A percentile compares a stretch with the other conserved stretches of the same genome.
Evolutionary conservation across 30 jellyfish, hydroid and myxozoan genomes (phyloP).

Genomic region (Catostylus mosaicus): DNA sequence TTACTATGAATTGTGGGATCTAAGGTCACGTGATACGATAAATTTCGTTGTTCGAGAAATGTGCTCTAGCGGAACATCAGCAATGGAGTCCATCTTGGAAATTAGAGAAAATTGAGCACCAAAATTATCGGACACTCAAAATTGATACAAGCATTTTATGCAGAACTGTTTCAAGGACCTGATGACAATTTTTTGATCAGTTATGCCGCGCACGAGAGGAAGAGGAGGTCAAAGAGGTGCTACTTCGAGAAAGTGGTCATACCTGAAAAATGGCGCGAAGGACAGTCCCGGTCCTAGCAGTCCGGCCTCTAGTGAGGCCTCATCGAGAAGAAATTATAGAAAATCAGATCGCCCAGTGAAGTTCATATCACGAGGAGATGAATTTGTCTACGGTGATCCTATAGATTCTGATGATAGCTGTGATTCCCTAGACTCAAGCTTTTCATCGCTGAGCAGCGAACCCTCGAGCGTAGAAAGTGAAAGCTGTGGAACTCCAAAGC

Average conservation of each 20-base stretch:
- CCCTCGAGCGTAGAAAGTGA: slow-evolving; percentile 17
- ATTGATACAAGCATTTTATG: slow-evolving; percentile 14
- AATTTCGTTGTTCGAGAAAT: slow-evolving; percentile 73
- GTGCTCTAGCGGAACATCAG: slow-evolving; percentile 57
- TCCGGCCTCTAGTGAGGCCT: slow-evolving; percentile 80
- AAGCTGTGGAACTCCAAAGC: slow-evolving; percentile 61
- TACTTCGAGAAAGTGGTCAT: slow-evolving; percentile 55
- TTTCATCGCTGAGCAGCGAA: slow-evolving; percentile 60
- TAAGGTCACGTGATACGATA: slow-evolving; percentile 74
- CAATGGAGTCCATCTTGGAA: slow-evolving; percentile 69
- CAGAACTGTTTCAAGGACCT: slow-evolving; percentile 26
- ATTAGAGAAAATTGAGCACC: slow-evolving; percentile 23
- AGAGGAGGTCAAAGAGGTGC: slow-evolving; percentile 62
- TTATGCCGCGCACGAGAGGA: slow-evolving; percentile 78
- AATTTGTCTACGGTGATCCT: slow-evolving; percentile 55
- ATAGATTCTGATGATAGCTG: slow-evolving; percentile 63
- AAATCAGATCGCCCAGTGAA: slow-evolving; percentile 61
- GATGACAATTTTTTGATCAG: not conserved
- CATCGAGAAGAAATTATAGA: slow-evolving; percentile 56
- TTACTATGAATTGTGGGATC: slow-evolving; percentile 75
- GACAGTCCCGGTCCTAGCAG: slow-evolving; percentile 78
- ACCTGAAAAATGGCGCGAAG: slow-evolving; percentile 81
- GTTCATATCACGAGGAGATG: slow-evolving; percentile 45
- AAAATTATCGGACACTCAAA: slow-evolving; percentile 3
- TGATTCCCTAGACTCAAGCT: slow-evolving; percentile 64